Evolutionary conservation across 2,797 vertebrate genomes (phyloP).

Genomic region (Chanos chanos): DNA sequence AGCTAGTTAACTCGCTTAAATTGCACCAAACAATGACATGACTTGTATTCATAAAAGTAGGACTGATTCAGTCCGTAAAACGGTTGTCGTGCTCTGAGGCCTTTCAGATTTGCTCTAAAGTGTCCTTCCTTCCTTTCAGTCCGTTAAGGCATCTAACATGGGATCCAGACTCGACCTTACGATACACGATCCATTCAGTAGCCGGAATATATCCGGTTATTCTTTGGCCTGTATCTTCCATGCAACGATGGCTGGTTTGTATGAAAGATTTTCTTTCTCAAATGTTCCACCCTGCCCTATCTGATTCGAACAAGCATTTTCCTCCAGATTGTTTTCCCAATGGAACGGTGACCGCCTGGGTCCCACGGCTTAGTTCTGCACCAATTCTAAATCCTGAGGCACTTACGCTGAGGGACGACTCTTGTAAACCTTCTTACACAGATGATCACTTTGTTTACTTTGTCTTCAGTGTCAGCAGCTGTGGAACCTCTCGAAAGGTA

Average conservation of each 20-base stretch:
- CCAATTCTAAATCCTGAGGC: background rate
- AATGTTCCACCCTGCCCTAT: background rate
- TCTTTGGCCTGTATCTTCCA: no score
- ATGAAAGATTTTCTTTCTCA: background rate
- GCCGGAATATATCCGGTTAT: no score
- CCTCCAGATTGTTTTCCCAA: slow-evolving; percentile 24
- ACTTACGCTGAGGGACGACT: slow-evolving; percentile 4
- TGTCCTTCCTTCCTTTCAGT: no score
- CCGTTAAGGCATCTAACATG: no score
- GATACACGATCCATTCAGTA: no score
- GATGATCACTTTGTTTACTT: slow-evolving; percentile 11
- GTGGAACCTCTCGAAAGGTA: slow-evolving; percentile 23
- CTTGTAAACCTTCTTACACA: slow-evolving; percentile 2
- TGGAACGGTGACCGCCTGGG: background rate
- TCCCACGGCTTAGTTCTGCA: slow-evolving; percentile 20
- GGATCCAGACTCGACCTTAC: no score
- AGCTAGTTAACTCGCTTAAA: no score
- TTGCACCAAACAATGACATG: no score
- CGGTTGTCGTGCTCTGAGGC: no score
- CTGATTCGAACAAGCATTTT: background rate
- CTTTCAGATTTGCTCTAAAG: no score
- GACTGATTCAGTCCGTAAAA: no score
- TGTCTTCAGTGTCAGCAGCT: slow-evolving; percentile 1
- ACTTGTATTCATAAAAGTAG: no score
- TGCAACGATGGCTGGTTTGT: background rate